phyloP scores from a whole-genome alignment of 2,888 invertebrate genomes.

The Biston betularia region DNA sequence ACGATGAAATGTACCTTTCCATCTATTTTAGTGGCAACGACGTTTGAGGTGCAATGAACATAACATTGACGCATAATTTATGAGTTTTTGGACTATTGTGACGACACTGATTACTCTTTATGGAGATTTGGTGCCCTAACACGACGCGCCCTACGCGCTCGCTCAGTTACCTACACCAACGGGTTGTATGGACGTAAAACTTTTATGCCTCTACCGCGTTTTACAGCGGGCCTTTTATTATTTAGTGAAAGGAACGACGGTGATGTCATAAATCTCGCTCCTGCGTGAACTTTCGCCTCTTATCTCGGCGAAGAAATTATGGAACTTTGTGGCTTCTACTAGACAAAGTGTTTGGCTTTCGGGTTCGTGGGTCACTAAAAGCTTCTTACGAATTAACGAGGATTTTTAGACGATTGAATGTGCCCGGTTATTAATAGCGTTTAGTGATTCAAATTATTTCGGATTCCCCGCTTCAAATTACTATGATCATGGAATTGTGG shows the following conservation, averaged over 20 bases:
- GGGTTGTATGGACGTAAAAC: constrained; percentile 85
- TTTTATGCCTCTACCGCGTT: constrained; percentile 83
- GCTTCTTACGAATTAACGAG: constrained; percentile 76
- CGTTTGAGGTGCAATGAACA: constrained; percentile 58
- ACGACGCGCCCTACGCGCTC: constrained; percentile 66
- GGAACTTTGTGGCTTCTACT: constrained; percentile 83
- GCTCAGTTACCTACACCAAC: constrained; percentile 76
- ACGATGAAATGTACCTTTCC: constrained; percentile 20
- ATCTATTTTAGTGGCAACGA: constrained; percentile 28
- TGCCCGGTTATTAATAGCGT: constrained; percentile 31
- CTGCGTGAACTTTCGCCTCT: constrained; percentile 86
- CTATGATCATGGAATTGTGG: constrained; percentile 49
- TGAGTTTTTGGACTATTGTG: constrained; percentile 71
- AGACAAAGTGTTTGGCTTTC: constrained; percentile 85
- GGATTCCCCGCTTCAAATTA: constrained; percentile 34
- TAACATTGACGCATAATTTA: constrained; percentile 73
- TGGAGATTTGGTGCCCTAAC: constrained; percentile 78
- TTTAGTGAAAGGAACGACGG: constrained; percentile 86
- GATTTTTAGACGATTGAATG: constrained; percentile 59
- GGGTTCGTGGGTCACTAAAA: constrained; percentile 78
- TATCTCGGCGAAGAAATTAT: constrained; percentile 85
- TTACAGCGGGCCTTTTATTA: constrained; percentile 85
- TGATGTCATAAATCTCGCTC: constrained; percentile 86
- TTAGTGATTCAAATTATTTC: constrained; percentile 28
- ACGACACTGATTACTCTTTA: constrained; percentile 82